phyloP scores from a whole-genome alignment of 2,888 invertebrate genomes.

The Apamea monoglypha region DNA sequence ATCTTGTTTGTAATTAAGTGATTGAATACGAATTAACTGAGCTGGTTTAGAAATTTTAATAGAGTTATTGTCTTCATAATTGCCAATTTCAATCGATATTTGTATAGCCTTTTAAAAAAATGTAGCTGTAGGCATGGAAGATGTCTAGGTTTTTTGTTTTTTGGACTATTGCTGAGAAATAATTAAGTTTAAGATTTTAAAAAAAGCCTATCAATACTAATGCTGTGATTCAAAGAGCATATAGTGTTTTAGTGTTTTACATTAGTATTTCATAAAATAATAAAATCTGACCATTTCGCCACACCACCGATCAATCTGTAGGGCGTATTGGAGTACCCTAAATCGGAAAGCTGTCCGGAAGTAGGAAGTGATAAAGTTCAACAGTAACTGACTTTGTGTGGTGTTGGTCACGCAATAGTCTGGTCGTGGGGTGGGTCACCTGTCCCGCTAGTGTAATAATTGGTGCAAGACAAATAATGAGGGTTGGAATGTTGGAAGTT shows the following conservation, averaged over 20 bases:
- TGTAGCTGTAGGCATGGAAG: neutral
- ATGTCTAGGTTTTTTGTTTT: neutral
- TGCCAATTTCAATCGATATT: neutral
- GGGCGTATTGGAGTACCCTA: conserved; percentile 63
- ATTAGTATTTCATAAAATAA: neutral
- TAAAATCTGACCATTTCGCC: neutral
- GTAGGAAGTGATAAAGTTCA: conserved; percentile 89
- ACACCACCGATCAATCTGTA: conserved; percentile 38
- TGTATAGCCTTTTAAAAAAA: neutral
- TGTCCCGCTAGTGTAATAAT: conserved; percentile 76
- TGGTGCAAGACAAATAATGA: conserved; percentile 74
- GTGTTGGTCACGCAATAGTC: conserved; percentile 82
- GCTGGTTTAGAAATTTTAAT: neutral
- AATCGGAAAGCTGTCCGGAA: conserved; percentile 84
- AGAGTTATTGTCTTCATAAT: neutral
- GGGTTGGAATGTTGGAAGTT: conserved; percentile 53
- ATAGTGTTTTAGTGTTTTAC: neutral
- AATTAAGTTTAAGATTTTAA: neutral
- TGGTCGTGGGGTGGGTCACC: conserved; percentile 71
- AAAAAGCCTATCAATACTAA: neutral
- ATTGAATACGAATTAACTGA: conserved; percentile 11
- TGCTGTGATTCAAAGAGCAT: neutral
- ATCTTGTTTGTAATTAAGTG: conserved; percentile 24
- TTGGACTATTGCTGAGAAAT: neutral
- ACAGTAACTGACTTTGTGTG: conserved; percentile 82